Percentiles rank a stretch among this genome's conserved stretches.
phyloP scores from a whole-genome alignment of 2,797 vertebrate genomes.

The Megaceryle alcyon region DNA sequence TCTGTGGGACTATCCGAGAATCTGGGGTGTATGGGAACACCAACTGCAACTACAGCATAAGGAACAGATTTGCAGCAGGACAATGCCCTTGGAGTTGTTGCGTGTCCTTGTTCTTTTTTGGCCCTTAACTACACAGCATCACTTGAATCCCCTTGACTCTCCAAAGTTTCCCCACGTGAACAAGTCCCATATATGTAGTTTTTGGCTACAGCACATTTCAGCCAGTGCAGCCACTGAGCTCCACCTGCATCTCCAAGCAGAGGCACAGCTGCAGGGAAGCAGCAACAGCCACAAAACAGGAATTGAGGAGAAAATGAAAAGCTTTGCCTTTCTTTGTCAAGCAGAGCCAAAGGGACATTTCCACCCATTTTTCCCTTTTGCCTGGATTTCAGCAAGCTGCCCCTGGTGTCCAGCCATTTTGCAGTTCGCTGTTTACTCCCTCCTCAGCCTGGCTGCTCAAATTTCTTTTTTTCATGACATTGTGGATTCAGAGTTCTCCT shows the following conservation, averaged over 20 bases:
- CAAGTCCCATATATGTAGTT: rapidly evolving
- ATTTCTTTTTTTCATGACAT: constrained; percentile 25
- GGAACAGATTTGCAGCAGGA: not conserved
- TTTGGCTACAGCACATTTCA: not conserved
- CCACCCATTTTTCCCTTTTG: not conserved
- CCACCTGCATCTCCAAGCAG: rapidly evolving
- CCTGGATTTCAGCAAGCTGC: not conserved
- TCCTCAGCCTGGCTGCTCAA: not conserved
- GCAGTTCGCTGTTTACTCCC: not conserved
- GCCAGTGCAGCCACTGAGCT: not conserved
- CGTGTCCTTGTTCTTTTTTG: not conserved
- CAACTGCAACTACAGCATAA: not conserved
- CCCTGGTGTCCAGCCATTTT: not conserved
- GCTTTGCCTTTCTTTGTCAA: not conserved
- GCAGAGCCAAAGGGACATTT: not conserved
- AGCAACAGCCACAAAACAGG: not conserved
- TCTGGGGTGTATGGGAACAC: not conserved
- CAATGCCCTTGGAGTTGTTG: not conserved
- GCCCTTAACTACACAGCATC: not conserved
- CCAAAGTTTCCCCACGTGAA: not conserved
- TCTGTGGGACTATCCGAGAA: not conserved
- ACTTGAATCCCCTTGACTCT: not conserved
- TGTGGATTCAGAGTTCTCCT: constrained; percentile 35
- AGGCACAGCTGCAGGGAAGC: not conserved
- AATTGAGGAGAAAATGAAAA: not conserved